Percentiles rank a stretch among this genome's conserved stretches.
Evolutionary conservation across 2,888 invertebrate genomes (phyloP).

Genomic region (Protonemura montana): DNA sequence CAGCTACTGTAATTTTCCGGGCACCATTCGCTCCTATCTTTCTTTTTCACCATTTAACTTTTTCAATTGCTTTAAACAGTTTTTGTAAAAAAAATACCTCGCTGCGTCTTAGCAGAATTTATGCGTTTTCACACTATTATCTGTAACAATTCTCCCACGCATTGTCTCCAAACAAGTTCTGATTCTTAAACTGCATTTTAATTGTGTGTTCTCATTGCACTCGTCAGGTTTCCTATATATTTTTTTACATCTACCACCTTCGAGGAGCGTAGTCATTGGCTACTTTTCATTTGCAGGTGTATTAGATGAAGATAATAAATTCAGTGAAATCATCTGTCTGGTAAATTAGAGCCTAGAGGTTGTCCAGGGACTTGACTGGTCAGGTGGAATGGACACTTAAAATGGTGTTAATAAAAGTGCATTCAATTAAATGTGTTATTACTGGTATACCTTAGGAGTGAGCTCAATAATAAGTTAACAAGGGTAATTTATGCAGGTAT

Average conservation of each 20-base stretch:
- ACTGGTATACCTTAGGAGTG: not conserved
- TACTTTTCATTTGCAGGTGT: not conserved
- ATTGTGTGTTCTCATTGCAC: not conserved
- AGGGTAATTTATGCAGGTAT: conserved; percentile 4
- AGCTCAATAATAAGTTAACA: not conserved
- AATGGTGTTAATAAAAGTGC: not conserved
- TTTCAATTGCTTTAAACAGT: not conserved
- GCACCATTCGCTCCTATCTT: not conserved
- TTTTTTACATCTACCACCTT: conserved; percentile 4
- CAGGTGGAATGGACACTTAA: not conserved
- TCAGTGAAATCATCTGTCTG: not conserved
- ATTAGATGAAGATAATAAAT: not conserved
- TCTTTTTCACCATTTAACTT: too few relatives aligned
- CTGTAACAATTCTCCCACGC: not conserved
- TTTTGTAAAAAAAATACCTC: too few relatives aligned
- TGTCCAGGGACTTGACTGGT: conserved; percentile 1
- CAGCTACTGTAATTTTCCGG: too few relatives aligned
- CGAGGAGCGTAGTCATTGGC: not conserved
- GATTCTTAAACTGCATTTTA: not conserved
- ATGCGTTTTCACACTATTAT: conserved; percentile 8
- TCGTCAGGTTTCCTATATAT: not conserved
- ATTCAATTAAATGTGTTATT: not conserved
- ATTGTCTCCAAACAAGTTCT: not conserved
- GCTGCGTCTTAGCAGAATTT: not conserved
- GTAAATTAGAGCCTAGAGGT: not conserved